Percentiles rank a stretch among this genome's conserved stretches.
Conservation (phyloP, 1,140 invertebrate species). For the Drosophila oshimai region DNA sequence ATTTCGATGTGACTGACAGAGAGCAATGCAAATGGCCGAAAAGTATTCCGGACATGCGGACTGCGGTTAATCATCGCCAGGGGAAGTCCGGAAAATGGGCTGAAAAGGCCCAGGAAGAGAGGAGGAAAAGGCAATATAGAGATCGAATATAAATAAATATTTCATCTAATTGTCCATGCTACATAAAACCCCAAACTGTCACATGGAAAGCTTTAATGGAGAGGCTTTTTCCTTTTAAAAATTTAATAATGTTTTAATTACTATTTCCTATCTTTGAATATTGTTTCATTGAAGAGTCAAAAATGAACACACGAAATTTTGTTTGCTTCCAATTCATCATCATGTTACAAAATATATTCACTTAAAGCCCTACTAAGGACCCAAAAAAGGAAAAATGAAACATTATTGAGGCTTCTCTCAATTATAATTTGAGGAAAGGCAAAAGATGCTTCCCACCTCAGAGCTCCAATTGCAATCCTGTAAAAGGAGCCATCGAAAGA, state of each 20-base stretch:
- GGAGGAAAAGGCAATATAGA: neutral
- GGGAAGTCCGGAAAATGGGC: neutral
- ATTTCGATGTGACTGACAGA: neutral
- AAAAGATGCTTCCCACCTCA: neutral
- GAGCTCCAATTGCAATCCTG: neutral
- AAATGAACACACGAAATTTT: too few relatives aligned
- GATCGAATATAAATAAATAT: too few relatives aligned
- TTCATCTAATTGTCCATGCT: too few relatives aligned
- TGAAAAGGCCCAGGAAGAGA: neutral
- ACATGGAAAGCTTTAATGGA: too few relatives aligned
- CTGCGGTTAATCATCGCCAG: constrained; percentile 1
- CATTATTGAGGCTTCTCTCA: constrained; percentile 15
- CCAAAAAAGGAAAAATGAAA: constrained; percentile 13
- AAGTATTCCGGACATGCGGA: constrained; percentile 7
- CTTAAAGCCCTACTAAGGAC: constrained; percentile 2
- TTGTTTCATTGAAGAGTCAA: too few relatives aligned
- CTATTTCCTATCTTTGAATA: too few relatives aligned
- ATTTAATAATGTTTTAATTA: too few relatives aligned
- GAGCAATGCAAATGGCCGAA: constrained; percentile 3
- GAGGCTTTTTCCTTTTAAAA: too few relatives aligned
- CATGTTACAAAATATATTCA: neutral
- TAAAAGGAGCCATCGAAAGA: constrained; percentile 23
- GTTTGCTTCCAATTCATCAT: too few relatives aligned
- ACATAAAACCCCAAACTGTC: too few relatives aligned
- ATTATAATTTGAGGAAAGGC: neutral